A percentile compares a stretch with the other conserved stretches of the same genome.
phyloP scores from a whole-genome alignment of 1,140 invertebrate genomes.

The Pseudachorutes palmiensis region DNA sequence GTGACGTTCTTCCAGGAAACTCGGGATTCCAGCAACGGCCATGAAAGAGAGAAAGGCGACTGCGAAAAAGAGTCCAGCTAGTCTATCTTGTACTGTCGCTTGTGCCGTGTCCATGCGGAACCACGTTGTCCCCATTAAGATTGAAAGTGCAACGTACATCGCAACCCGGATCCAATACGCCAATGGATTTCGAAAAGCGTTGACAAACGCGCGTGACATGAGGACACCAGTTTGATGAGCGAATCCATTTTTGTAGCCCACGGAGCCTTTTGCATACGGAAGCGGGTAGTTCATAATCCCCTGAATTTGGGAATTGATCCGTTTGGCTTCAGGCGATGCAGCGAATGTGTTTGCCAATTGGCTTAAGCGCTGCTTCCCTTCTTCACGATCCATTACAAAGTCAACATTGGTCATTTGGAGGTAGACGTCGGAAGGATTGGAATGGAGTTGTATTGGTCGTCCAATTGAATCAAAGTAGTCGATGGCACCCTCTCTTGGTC shows the following conservation, averaged over 20 bases:
- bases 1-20: constrained; percentile 4
- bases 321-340: background rate
- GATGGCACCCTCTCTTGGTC: constrained; percentile 35
- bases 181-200: background rate
- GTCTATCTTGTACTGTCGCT: background rate
- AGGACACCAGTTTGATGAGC: background rate
- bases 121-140: constrained; percentile 7
- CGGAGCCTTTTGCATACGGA: background rate
- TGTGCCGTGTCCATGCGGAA: background rate
- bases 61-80: constrained; percentile 3
- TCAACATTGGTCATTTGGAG: background rate
- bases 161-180: constrained; percentile 11
- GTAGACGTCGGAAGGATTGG: constrained; percentile 6
- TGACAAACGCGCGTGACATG: constrained; percentile 1
- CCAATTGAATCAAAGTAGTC: constrained; percentile 8
- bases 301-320: background rate
- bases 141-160: constrained; percentile 1
- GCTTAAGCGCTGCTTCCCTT: background rate
- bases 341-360: background rate
- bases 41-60: constrained; percentile 10
- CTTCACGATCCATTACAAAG: background rate
- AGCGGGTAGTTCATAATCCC: background rate
- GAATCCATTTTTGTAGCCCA: background rate
- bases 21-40: constrained; percentile 6
- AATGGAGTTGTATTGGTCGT: background rate